A percentile compares a stretch with the other conserved stretches of the same genome.
These are phyloP conservation scores for Salvator merianae DNA, from an alignment of 2,113 vertebrate species.

Conservation along the genomic window DNA sequence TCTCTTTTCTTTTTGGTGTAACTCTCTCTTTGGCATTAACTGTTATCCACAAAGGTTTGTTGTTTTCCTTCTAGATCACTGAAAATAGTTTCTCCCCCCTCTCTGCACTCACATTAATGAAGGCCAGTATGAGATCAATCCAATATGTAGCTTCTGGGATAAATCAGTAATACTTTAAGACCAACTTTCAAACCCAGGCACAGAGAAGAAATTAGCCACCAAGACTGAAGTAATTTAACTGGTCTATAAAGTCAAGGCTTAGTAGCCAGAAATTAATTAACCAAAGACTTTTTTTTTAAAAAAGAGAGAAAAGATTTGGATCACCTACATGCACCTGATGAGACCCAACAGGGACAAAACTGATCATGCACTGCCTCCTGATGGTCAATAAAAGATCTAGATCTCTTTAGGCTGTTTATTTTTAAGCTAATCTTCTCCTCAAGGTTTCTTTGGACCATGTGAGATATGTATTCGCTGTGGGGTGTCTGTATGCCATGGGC, in stretches of 20 bases:
- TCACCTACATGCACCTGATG: too few species aligned
- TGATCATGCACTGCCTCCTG: background rate
- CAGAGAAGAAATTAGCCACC: background rate
- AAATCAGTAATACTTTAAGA: fast-evolving
- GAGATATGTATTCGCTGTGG: too few species aligned
- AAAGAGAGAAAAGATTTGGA: background rate
- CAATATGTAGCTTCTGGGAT: background rate
- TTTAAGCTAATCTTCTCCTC: background rate
- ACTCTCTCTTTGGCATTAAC: background rate
- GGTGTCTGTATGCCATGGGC: too few species aligned
- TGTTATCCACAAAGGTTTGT: background rate
- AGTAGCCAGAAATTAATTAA: background rate
- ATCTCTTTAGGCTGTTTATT: background rate
- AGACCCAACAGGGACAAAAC: too few species aligned
- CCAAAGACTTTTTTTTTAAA: background rate
- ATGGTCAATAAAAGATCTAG: background rate
- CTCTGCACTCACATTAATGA: background rate
- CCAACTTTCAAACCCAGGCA: background rate
- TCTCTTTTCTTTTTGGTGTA: background rate
- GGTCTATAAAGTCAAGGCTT: background rate
- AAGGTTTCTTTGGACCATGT: background rate
- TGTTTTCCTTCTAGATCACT: fast-evolving
- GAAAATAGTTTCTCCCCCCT: background rate
- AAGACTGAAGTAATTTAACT: background rate
- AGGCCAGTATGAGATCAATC: background rate